Conservation (phyloP, 1,140 invertebrate species). For the Bombus superbus region DNA sequence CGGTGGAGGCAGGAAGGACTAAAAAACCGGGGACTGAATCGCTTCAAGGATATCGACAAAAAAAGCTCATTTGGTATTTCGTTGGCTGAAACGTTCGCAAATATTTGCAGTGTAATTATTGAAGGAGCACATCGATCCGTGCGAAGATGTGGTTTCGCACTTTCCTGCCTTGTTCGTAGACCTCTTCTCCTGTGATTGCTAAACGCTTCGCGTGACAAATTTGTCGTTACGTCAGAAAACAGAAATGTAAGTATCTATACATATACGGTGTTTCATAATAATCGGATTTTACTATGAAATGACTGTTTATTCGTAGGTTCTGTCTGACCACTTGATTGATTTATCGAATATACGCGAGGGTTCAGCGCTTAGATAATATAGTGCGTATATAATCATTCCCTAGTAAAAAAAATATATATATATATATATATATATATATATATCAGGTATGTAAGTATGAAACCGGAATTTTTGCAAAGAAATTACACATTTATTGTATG, state of each 20-base stretch:
- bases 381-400: no score
- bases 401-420: no score
- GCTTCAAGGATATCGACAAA: constrained; percentile 23
- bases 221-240: neutral
- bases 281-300: neutral
- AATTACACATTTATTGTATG: no score
- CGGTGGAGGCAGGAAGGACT: neutral
- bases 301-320: neutral
- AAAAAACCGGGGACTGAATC: constrained; percentile 1
- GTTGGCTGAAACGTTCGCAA: constrained; percentile 5
- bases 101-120: constrained; percentile 30
- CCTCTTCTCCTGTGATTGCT: neutral
- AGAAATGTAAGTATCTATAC: no score
- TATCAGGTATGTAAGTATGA: no score
- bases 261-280: no score
- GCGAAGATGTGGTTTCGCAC: neutral
- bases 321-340: neutral
- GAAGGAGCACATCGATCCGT: neutral
- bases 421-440: neutral
- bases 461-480: no score
- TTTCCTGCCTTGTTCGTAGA: neutral
- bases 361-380: neutral
- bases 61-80: neutral
- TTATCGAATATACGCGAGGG: neutral
- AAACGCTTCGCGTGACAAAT: neutral